Evolutionary conservation across 2,888 invertebrate species (phyloP), one percentile per base, ranked within the genome.

Genomic region (Athrips mouffetella): DNA sequence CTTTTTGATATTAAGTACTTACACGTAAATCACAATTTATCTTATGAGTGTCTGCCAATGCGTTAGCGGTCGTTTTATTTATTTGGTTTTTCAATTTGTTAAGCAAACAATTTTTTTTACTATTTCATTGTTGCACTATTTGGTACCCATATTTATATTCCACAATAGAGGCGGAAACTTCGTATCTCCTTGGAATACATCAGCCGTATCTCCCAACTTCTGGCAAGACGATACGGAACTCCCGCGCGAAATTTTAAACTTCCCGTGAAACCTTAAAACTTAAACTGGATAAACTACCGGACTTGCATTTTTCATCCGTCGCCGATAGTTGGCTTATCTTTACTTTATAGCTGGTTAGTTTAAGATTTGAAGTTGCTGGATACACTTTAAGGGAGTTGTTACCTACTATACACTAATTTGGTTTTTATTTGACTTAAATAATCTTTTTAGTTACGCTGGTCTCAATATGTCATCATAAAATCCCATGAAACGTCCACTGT

Each of bases 161-260:
- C 18, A 27, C 23, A 41, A 41, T 15, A 13, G 41, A 2, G 15
- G 41, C 13, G 41, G 15, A 37, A 41, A 37, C 25, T 41, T 27
- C 11, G 41, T 41, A 41, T 41, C 41, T 27, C 15, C 8, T 13
- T 7, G 15, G 41, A 41, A 41, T 41, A 41, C 41, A 41, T 41
- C 41, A 41, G 13, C 27, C 7, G 27, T 41, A 41, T 41, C 41
- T 41, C 25, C 16, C 25, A 41, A 41, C 8, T 41, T 41, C 37
- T 37, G 21, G 41, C 41, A 18, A 11, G 3, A 16, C 45, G 41
- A 45, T 45, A 49, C 40, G 45, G 23, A 37, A 33, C 20, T 42
- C 30, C 33, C 45, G 45, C 33, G 51, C 31, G 48, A 50, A 53
- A 51, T 53, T 53, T 51, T 51, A 47, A 53, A 53, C 25, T 41